Evolutionary conservation across 2,797 vertebrate genomes (phyloP).

Genomic region (Syngnathus rostellatus): DNA sequence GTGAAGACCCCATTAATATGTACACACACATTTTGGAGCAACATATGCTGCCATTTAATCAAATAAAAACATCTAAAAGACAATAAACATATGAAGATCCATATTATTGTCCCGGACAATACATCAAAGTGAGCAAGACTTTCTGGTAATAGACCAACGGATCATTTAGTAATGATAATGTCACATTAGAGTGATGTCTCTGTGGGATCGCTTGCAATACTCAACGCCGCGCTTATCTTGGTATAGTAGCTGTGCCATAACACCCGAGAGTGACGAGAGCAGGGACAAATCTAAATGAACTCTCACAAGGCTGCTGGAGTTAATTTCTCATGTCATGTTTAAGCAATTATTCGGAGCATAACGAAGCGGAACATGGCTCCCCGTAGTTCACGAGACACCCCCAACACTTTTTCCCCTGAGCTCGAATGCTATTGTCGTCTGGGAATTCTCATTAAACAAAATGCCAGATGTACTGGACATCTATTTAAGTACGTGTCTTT

Average conservation of each 20-base stretch:
- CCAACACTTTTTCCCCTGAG: constrained; percentile 17
- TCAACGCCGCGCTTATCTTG: constrained; percentile 9
- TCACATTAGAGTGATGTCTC: constrained; percentile 21
- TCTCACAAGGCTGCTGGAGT: constrained; percentile 46
- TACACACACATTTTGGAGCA: no score
- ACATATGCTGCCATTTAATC: background rate
- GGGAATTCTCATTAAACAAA: constrained; percentile 42
- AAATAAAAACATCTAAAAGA: constrained; percentile 4
- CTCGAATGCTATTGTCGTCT: constrained; percentile 33
- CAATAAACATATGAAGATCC: background rate
- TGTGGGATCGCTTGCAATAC: background rate
- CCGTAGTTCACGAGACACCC: constrained; percentile 41
- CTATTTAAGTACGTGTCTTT: constrained; percentile 1
- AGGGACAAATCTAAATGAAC: constrained; percentile 44
- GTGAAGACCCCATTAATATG: no score
- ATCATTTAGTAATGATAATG: constrained; percentile 12
- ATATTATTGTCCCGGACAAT: constrained; percentile 8
- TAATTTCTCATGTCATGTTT: constrained; percentile 55
- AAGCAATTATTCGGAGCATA: constrained; percentile 55
- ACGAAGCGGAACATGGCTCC: constrained; percentile 58
- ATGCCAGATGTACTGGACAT: constrained; percentile 17
- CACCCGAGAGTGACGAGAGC: background rate
- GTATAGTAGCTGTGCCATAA: background rate
- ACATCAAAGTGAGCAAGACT: background rate
- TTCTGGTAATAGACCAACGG: constrained; percentile 11